Evolutionary conservation across 2,888 invertebrate genomes (phyloP).

Genomic region (Barypeithes pellucidus): DNA sequence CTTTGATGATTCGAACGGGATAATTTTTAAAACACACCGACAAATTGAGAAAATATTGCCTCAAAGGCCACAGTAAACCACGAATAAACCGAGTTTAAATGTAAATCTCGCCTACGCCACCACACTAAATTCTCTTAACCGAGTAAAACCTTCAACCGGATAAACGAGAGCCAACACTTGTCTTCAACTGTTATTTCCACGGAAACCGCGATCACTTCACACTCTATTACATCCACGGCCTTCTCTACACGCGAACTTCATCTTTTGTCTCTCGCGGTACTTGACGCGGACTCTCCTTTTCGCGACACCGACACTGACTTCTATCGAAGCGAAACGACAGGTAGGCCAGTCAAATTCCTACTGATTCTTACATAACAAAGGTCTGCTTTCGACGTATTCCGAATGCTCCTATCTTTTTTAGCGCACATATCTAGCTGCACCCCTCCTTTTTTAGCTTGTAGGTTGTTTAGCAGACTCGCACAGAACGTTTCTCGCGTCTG

Average conservation of each 20-base stretch:
- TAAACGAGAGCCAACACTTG: slow-evolving; percentile 11
- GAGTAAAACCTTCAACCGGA: slow-evolving; percentile 10
- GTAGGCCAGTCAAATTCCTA: slow-evolving; percentile 45
- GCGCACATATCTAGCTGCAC: neutral
- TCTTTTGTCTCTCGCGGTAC: slow-evolving; percentile 37
- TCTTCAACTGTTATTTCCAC: slow-evolving; percentile 14
- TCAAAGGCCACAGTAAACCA: slow-evolving; percentile 27
- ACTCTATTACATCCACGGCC: slow-evolving; percentile 20
- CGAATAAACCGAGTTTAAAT: slow-evolving; percentile 11
- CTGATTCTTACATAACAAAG: slow-evolving; percentile 54
- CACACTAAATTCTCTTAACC: slow-evolving; percentile 25
- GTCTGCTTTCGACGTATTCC: slow-evolving; percentile 40
- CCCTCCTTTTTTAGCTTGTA: slow-evolving; percentile 37
- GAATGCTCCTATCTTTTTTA: slow-evolving; percentile 36
- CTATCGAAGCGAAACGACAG: slow-evolving; percentile 46
- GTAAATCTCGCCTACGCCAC: slow-evolving; percentile 32
- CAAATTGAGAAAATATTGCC: slow-evolving; percentile 14
- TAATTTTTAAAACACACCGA: neutral
- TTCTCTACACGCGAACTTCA: slow-evolving; percentile 39
- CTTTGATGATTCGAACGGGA: neutral
- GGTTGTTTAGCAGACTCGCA: slow-evolving; percentile 30
- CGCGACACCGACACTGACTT: slow-evolving; percentile 42
- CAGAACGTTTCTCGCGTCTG: slow-evolving; percentile 47
- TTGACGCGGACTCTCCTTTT: slow-evolving; percentile 29
- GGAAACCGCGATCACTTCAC: slow-evolving; percentile 34